phyloP scores from a whole-genome alignment of 2,888 invertebrate species.

The Lasiommata megera region DNA sequence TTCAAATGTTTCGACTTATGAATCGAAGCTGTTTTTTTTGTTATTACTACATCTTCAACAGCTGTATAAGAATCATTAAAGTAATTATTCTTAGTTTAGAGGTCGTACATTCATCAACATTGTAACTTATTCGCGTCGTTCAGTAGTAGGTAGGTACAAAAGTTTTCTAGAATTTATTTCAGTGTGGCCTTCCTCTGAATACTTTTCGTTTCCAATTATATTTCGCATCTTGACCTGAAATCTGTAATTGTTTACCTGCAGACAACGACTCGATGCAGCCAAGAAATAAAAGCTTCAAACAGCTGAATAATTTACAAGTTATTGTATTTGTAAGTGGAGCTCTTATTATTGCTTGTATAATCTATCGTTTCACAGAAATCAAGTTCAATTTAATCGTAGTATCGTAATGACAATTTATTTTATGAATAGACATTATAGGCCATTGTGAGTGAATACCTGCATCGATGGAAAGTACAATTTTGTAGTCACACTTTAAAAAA shows the following conservation, averaged over 20 bases:
- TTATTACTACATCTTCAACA: too few relatives aligned
- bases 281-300: conserved; percentile 24
- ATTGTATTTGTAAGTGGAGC: conserved; percentile 26
- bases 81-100: too few relatives aligned
- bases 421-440: too few relatives aligned
- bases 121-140: neutral
- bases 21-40: too few relatives aligned
- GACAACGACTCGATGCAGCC: conserved; percentile 20
- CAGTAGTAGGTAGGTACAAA: neutral
- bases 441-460: too few relatives aligned
- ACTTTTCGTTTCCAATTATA: conserved; percentile 28
- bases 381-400: neutral
- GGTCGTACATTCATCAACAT: too few relatives aligned
- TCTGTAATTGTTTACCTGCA: conserved; percentile 28
- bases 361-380: conserved; percentile 1
- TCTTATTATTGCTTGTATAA: conserved; percentile 7
- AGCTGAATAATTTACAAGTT: conserved; percentile 30
- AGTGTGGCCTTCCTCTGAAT: conserved; percentile 18
- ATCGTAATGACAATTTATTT: neutral
- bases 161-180: conserved; percentile 7
- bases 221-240: conserved; percentile 28
- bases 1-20: too few relatives aligned
- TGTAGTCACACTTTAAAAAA: too few relatives aligned
- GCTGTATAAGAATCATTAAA: too few relatives aligned
- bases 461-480: too few relatives aligned